Evolutionary conservation across 92 coral and sea anemone species (phyloP), one percentile per base, ranked within the genome.

Genomic region (Parazoanthus swiftii): DNA sequence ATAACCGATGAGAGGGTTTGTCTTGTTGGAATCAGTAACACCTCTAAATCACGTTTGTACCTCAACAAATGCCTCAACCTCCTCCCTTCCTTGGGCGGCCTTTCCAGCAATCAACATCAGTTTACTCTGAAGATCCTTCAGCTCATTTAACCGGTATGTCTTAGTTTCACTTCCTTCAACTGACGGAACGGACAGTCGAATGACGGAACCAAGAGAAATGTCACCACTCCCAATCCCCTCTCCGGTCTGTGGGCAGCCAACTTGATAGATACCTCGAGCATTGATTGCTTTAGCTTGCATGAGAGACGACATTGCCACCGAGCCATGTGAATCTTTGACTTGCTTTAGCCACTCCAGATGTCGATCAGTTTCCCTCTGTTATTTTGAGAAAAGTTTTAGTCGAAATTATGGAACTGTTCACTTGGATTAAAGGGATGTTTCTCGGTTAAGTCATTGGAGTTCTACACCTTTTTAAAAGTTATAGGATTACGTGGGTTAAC

Each of bases 21-120:
- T 48, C 51, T 8, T 48, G 51, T 10, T 48, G 51, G 51, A 48
- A 48, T 6, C 1, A 54, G 59, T 11, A 11, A 11, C 59, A 54
- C 59, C 3, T 0, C 3, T 54, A 54, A 54, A 11, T 14, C 59
- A 11, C 14, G 1, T 54, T 54, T 54, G 59, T 54, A 95, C 98
- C 90, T 95, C 93, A 48, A 79, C 88, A 86, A 95, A 95, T 74
- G 85, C 76, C 9, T 95, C 98, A 67, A 93, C 95, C 5, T 93
- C 94, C 38, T 90, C 94, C 76, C 92, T 92, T 21, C 95, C 94
- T 1, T 89, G 85, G 1, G 89, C 79, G 36, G 98, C 93, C 85
- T 93, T 95, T 5, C 91, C 98, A 10, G 98, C 95, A 89, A 95
- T 95, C 74, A 95, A 88, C 98, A 95, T 95, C 75, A 95, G 90